These are phyloP conservation scores for Pseudachorutes palmiensis DNA, from an alignment of 1,140 invertebrate genomes.

Conservation along the genomic window DNA sequence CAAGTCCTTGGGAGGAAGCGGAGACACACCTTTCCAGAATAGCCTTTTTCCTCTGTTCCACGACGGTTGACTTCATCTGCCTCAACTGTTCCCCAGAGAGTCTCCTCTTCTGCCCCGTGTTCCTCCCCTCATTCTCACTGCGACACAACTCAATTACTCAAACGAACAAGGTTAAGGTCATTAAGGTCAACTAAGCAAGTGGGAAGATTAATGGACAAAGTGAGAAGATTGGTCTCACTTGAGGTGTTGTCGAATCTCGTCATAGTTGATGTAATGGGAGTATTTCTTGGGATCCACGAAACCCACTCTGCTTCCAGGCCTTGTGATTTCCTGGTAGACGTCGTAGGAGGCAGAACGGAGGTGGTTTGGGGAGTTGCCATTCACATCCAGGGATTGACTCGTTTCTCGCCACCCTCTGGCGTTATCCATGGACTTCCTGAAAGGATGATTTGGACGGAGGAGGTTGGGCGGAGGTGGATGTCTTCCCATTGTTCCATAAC, in stretches of 20 bases:
- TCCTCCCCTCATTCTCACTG: not conserved
- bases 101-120: slow-evolving; percentile 16
- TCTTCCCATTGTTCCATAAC: too few species aligned
- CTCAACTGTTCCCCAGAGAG: slow-evolving; percentile 33
- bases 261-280: slow-evolving; percentile 73
- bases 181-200: too few species aligned
- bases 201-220: too few species aligned
- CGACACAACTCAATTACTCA: not conserved
- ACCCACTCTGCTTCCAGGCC: slow-evolving; percentile 50
- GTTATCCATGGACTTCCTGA: slow-evolving; percentile 28
- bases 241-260: slow-evolving; percentile 70
- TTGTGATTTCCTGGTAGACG: slow-evolving; percentile 43
- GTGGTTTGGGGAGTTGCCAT: slow-evolving; percentile 39
- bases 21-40: slow-evolving; percentile 38
- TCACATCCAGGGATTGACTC: slow-evolving; percentile 31
- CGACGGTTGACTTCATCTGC: slow-evolving; percentile 36
- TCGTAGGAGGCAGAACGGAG: slow-evolving; percentile 46
- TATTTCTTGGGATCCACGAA: slow-evolving; percentile 53
- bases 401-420: slow-evolving; percentile 23
- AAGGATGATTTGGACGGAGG: slow-evolving; percentile 21
- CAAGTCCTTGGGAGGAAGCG: not conserved
- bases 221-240: slow-evolving; percentile 54
- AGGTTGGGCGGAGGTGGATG: slow-evolving; percentile 6
- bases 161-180: too few species aligned
- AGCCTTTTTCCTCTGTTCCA: slow-evolving; percentile 38